Evolutionary conservation across 2,113 vertebrate species (phyloP).

Genomic region (Brachirus orientalis): DNA sequence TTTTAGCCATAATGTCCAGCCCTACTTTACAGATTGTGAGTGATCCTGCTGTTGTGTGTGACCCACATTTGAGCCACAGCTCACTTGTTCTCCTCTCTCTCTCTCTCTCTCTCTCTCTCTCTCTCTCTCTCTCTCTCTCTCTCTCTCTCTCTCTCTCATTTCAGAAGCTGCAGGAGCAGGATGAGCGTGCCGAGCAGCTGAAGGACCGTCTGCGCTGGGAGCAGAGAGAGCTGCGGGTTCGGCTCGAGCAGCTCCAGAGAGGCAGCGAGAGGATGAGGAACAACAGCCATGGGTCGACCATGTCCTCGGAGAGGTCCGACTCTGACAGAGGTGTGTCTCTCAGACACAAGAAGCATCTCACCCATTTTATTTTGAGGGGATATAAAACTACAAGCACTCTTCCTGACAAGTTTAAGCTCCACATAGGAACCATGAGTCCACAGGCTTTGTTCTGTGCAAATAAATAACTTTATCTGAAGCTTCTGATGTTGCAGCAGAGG

Average conservation of each 20-base stretch:
- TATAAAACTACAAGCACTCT: too few species aligned
- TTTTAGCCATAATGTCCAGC: too few species aligned
- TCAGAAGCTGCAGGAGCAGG: slow-evolving; percentile 92
- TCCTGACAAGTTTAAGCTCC: too few species aligned
- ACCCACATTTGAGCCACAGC: neutral
- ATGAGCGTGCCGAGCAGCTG: slow-evolving; percentile 82
- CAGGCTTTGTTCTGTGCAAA: too few species aligned
- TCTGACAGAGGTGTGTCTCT: slow-evolving; percentile 85
- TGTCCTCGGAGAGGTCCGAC: slow-evolving; percentile 90
- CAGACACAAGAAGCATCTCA: neutral
- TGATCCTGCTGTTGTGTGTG: too few species aligned
- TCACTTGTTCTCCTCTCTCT: neutral
- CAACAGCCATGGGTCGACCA: slow-evolving; percentile 87
- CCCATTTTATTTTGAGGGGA: too few species aligned
- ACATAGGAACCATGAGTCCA: too few species aligned
- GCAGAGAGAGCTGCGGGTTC: slow-evolving; percentile 85
- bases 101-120: neutral
- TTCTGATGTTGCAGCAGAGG: too few species aligned
- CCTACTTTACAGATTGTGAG: too few species aligned
- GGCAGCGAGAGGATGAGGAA: slow-evolving; percentile 82
- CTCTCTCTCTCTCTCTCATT: neutral
- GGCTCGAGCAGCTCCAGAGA: slow-evolving; percentile 85
- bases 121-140: neutral
- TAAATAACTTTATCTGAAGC: too few species aligned
- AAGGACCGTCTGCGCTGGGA: slow-evolving; percentile 87